Percentiles rank a stretch among this genome's conserved stretches.
Conservation (phyloP, 1,140 invertebrate species). For the Ptiloglossa arizonensis region DNA sequence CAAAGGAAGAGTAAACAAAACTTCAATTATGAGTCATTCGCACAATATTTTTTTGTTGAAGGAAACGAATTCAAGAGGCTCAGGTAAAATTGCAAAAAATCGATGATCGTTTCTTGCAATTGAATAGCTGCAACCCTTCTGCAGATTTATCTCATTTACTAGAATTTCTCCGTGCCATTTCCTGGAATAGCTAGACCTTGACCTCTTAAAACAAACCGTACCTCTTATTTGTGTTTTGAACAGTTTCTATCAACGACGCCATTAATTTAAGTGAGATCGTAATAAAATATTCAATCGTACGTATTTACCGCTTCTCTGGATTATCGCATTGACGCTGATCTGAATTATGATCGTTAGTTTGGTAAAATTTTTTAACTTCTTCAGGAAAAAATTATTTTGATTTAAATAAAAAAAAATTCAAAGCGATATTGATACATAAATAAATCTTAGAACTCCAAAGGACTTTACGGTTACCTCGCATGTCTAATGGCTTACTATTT, state of each 20-base stretch:
- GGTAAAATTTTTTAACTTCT: no score
- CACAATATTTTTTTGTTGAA: background rate
- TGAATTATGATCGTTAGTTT: no score
- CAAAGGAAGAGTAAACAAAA: background rate
- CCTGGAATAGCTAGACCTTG: background rate
- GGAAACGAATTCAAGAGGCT: no score
- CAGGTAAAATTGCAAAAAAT: conserved; percentile 8
- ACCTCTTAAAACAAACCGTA: background rate
- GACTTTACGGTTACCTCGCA: background rate
- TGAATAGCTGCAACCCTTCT: background rate
- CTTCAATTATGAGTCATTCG: background rate
- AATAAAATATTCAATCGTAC: background rate
- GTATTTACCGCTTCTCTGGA: no score
- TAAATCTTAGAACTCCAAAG: background rate
- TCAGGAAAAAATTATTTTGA: no score
- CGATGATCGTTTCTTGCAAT: background rate
- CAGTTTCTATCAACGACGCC: background rate
- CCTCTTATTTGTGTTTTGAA: background rate
- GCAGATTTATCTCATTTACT: background rate
- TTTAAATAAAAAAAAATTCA: no score
- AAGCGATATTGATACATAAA: no score
- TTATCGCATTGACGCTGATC: no score
- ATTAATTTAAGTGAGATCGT: background rate
- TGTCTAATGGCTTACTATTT: background rate
- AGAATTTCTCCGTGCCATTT: background rate